Conservation (phyloP, 2,113 vertebrate genomes). For the Cebus imitator region DNA sequence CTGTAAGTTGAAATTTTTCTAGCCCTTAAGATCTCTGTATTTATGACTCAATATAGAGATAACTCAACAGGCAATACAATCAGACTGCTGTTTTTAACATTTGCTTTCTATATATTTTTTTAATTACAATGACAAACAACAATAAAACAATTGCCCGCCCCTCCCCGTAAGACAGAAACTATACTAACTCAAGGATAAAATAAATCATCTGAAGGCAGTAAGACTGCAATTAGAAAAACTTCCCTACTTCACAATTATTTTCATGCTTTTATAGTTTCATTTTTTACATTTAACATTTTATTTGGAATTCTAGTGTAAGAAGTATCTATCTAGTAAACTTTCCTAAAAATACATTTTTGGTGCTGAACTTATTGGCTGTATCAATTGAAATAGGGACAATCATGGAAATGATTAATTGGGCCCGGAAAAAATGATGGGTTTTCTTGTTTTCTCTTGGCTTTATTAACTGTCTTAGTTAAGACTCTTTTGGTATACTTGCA, state of each 20-base stretch:
- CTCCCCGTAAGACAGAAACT: neutral
- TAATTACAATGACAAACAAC: slow-evolving; percentile 25
- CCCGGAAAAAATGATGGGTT: neutral
- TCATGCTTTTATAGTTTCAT: neutral
- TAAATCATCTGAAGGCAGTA: neutral
- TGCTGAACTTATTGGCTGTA: neutral
- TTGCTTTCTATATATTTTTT: slow-evolving; percentile 37
- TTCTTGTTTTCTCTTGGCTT: neutral
- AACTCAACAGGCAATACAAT: slow-evolving; percentile 58
- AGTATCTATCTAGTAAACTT: neutral
- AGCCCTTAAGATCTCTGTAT: slow-evolving; percentile 30
- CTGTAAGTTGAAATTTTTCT: slow-evolving; percentile 18
- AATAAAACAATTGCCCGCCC: neutral
- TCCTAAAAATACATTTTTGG: neutral
- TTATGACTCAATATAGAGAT: neutral
- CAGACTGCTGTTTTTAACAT: slow-evolving; percentile 55
- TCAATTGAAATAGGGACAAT: neutral
- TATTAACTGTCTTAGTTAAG: neutral
- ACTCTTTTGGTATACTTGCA: neutral
- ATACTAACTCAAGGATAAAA: slow-evolving; percentile 46
- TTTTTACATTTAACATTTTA: neutral
- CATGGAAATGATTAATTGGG: neutral
- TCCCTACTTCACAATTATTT: neutral
- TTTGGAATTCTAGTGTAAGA: neutral
- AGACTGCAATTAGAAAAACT: neutral